Evolutionary conservation across 2,797 vertebrate genomes (phyloP), one percentile per base, ranked within the genome.

Genomic region (Rhinatrema bivittatum): DNA sequence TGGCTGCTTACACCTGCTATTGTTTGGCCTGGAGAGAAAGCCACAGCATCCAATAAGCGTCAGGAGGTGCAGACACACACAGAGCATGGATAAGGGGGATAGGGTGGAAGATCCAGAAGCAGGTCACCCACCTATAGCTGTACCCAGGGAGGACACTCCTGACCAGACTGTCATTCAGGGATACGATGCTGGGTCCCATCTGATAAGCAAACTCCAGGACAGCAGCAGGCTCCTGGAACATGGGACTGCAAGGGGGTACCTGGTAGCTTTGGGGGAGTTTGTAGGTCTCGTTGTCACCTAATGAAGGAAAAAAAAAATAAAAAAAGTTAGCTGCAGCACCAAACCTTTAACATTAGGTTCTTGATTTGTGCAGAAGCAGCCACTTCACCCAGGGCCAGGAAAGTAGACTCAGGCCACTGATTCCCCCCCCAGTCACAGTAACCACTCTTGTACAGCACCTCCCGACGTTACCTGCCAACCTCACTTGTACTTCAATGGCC

Each of bases 81-180:
- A n/a, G n/a, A n/a, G n/a, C n/a, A n/a, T n/a, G n/a, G n/a, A n/a
- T n/a, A n/a, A n/a, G n/a, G n/a, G n/a, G n/a, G n/a, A n/a, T n/a
- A n/a, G n/a, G n/a, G n/a, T n/a, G n/a, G n/a, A n/a, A n/a, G n/a
- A n/a, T n/a, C n/a, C n/a, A n/a, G n/a, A n/a, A n/a, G n/a, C n/a
- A n/a, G n/a, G 11, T 30, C 29, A 13, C 32, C 40, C 36, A 53
- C 50, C 4, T 25, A 17, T 53, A 53, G 15, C 12, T n/a, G 4
- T 11, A 16, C 4, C 30, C 30, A 6, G 50, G 50, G 3, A 53
- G 12, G 11, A 53, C 29, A 10, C 6, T 11, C 9, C 28, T 12
- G 7, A 32, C 25, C 9, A 36, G 12, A 5, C 6, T 32, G 8
- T 6, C 23, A 6, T 29, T 16, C 11, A 20, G 2, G 13, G 18